These are phyloP conservation scores for Huso huso DNA, from an alignment of 2,797 vertebrate species.

Conservation along the genomic window DNA sequence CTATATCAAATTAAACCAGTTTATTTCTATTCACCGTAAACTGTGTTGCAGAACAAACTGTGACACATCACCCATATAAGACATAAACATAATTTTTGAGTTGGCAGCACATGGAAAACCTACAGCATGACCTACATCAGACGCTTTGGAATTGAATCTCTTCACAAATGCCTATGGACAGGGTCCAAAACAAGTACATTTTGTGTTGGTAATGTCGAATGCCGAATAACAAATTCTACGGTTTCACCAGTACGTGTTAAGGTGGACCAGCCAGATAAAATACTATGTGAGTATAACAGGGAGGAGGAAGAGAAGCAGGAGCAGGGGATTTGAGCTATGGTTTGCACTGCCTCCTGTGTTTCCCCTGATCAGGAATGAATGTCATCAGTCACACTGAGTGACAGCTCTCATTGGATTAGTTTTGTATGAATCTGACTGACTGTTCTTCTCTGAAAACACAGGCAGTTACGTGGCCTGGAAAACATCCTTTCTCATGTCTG, in stretches of 20 bases:
- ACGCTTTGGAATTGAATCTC: background rate
- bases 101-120: too few relatives aligned
- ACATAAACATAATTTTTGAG: too few relatives aligned
- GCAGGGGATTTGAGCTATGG: background rate
- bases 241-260: background rate
- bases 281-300: background rate
- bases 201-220: background rate
- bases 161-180: conserved; percentile 13
- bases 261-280: background rate
- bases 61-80: too few relatives aligned
- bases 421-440: conserved; percentile 7
- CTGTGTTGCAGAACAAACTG: background rate
- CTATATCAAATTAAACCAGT: conserved; percentile 22
- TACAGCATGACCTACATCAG: too few relatives aligned
- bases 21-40: conserved; percentile 19
- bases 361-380: conserved; percentile 33
- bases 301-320: too few relatives aligned
- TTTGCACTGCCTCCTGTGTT: background rate
- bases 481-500: conserved; percentile 7
- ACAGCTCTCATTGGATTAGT: conserved; percentile 13
- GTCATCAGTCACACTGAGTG: conserved; percentile 26
- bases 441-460: conserved; percentile 5
- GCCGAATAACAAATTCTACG: background rate
- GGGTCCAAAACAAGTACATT: background rate
- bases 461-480: background rate